These are phyloP conservation scores for Antrozous pallidus DNA, from an alignment of 2,797 vertebrate species.

Conservation along the genomic window DNA sequence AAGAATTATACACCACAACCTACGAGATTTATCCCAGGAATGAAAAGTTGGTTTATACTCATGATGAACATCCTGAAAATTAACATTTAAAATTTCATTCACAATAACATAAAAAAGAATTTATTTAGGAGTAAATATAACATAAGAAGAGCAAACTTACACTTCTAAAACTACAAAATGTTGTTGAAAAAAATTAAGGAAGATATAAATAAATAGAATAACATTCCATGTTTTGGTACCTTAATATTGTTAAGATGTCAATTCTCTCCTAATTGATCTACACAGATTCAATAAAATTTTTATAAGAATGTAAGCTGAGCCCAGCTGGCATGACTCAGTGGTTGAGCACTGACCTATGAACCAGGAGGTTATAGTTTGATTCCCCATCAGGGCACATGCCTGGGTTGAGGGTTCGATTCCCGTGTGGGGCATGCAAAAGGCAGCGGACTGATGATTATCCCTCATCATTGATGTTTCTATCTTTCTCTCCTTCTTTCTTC, in stretches of 20 bases:
- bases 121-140: neutral
- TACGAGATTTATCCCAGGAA: neutral
- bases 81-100: neutral
- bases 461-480: too few relatives aligned
- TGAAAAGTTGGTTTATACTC: neutral
- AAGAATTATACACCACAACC: neutral
- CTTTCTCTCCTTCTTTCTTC: neutral
- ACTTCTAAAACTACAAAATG: neutral
- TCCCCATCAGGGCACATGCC: too few relatives aligned
- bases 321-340: too few relatives aligned
- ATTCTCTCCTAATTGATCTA: neutral
- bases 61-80: slow-evolving; percentile 7
- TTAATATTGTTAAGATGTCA: neutral
- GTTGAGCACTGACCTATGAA: too few relatives aligned
- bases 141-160: neutral
- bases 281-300: slow-evolving; percentile 7
- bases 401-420: too few relatives aligned
- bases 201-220: slow-evolving; percentile 5
- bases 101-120: slow-evolving; percentile 17
- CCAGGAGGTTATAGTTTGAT: too few relatives aligned
- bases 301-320: neutral
- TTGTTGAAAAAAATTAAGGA: neutral
- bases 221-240: neutral
- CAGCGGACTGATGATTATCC: too few relatives aligned
- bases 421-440: too few relatives aligned